Conservation (phyloP, 2,113 vertebrate species). For the Nyctibius bracteatus region DNA sequence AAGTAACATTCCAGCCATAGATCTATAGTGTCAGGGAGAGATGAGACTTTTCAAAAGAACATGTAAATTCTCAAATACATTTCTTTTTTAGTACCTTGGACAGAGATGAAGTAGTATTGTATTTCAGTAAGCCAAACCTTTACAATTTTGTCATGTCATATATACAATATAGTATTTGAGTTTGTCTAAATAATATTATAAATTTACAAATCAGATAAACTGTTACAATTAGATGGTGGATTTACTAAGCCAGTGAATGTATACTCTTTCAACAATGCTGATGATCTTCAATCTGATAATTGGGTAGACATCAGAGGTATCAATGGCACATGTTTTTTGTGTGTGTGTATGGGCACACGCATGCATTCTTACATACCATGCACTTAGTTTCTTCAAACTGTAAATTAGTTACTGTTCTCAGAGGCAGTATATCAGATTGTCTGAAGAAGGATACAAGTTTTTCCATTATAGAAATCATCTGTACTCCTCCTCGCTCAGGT, state of each 20-base stretch:
- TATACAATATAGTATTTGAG: constrained; percentile 31
- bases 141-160: constrained; percentile 14
- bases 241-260: background rate
- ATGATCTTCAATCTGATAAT: background rate
- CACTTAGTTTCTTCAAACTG: background rate
- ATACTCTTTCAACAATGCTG: background rate
- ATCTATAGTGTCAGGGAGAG: background rate
- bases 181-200: background rate
- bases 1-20: background rate
- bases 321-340: background rate
- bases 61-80: background rate
- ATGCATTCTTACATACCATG: background rate
- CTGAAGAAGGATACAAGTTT: background rate
- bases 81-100: background rate
- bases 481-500: background rate
- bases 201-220: background rate
- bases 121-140: constrained; percentile 8
- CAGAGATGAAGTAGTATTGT: background rate
- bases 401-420: background rate
- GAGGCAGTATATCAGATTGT: background rate
- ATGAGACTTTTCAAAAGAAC: background rate
- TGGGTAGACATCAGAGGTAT: background rate
- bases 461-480: background rate
- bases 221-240: background rate
- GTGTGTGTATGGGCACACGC: background rate